Evolutionary conservation across 2,113 vertebrate species (phyloP).

Genomic region (Xiphophorus maculatus): DNA sequence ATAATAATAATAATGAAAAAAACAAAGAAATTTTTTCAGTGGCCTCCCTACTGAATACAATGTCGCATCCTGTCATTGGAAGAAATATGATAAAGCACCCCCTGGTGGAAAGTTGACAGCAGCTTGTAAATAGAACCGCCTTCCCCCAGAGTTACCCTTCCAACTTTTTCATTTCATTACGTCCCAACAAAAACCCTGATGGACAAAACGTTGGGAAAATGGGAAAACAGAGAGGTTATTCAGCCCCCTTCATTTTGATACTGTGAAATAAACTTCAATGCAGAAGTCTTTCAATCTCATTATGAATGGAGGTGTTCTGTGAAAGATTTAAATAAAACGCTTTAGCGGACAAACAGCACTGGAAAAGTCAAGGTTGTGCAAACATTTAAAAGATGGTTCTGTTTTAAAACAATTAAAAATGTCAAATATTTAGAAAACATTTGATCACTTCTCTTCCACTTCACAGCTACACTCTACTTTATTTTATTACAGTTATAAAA

Average conservation of each 20-base stretch:
- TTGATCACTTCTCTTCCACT: no score
- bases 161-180: not conserved
- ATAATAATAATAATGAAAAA: no score
- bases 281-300: not conserved
- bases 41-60: not conserved
- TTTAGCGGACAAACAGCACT: no score
- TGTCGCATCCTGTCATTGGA: not conserved
- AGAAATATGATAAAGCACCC: conserved; percentile 52
- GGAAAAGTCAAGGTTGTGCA: not conserved
- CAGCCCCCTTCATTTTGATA: not conserved
- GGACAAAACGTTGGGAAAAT: no score
- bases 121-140: no score
- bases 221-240: not conserved
- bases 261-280: not conserved
- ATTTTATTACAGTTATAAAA: not conserved
- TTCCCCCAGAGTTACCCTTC: not conserved
- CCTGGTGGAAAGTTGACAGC: conserved; percentile 54
- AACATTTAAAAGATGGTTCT: not conserved
- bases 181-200: not conserved
- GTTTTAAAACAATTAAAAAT: not conserved
- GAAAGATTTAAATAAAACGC: no score
- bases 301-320: not conserved
- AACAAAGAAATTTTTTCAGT: not conserved
- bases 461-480: no score
- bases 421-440: not conserved